Evolutionary conservation across 1,140 invertebrate species (phyloP).

Genomic region (Drosophila lowei): DNA sequence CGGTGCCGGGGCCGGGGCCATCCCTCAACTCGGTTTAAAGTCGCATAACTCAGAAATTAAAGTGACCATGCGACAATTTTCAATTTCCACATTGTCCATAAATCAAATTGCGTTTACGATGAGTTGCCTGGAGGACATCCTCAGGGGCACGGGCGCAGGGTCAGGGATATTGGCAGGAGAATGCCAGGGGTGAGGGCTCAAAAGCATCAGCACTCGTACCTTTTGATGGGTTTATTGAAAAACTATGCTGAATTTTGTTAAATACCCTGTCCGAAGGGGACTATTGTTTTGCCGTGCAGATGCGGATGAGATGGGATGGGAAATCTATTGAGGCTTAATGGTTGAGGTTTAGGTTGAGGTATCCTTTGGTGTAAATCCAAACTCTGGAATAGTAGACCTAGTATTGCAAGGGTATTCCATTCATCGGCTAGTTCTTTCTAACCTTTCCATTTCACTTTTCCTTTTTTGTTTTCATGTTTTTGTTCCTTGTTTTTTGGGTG

Average conservation of each 20-base stretch:
- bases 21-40: slow-evolving; percentile 64
- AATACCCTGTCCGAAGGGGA: slow-evolving; percentile 10
- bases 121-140: slow-evolving; percentile 54
- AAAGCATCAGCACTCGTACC: slow-evolving; percentile 40
- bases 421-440: neutral
- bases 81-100: slow-evolving; percentile 76
- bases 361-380: neutral
- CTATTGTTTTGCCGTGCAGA: slow-evolving; percentile 1
- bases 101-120: slow-evolving; percentile 75
- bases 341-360: too few species aligned
- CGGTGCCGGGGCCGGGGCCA: slow-evolving; percentile 9
- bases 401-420: slow-evolving; percentile 22
- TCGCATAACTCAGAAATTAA: slow-evolving; percentile 80
- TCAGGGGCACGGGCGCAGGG: slow-evolving; percentile 7
- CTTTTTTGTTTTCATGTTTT: slow-evolving; percentile 40
- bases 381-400: neutral
- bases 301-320: neutral
- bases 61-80: slow-evolving; percentile 80
- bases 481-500: slow-evolving; percentile 56
- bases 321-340: slow-evolving; percentile 2
- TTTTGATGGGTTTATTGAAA: slow-evolving; percentile 80
- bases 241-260: slow-evolving; percentile 42
- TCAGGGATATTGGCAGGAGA: slow-evolving; percentile 14
- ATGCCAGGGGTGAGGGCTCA: slow-evolving; percentile 49
- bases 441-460: slow-evolving; percentile 20